A percentile compares a stretch with the other conserved stretches of the same genome.
phyloP scores from a whole-genome alignment of 2,888 invertebrate genomes.

The Taphrorychus bicolor region DNA sequence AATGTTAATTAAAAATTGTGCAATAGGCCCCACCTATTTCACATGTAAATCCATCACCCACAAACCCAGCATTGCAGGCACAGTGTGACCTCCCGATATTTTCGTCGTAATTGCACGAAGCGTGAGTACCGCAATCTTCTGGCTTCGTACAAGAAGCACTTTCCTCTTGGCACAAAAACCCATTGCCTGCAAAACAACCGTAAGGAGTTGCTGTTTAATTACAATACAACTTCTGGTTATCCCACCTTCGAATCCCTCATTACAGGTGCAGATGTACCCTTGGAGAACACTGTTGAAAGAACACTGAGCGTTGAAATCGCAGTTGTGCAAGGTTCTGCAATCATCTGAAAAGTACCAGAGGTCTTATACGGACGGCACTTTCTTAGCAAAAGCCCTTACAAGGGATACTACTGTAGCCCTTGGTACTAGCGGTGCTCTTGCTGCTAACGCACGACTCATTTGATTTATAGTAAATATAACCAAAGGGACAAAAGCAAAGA shows the following conservation, averaged over 20 bases:
- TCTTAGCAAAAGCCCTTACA: too few species aligned
- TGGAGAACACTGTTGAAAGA: conserved; percentile 62
- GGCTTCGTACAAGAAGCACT: conserved; percentile 64
- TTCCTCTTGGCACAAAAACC: conserved; percentile 72
- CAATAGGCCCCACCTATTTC: conserved; percentile 68
- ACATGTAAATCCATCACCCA: conserved; percentile 84
- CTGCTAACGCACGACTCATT: background rate
- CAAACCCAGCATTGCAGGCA: conserved; percentile 80
- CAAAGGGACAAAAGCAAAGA: conserved; percentile 60
- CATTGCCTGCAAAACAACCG: conserved; percentile 87
- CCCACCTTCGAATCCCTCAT: conserved; percentile 61
- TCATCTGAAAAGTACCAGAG: conserved; percentile 34
- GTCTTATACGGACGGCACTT: too few species aligned
- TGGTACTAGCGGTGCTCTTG: background rate
- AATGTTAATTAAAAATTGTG: conserved; percentile 50
- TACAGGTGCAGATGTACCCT: conserved; percentile 76
- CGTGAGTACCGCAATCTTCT: conserved; percentile 75
- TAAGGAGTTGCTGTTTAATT: background rate
- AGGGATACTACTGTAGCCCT: background rate
- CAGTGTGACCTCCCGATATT: conserved; percentile 72
- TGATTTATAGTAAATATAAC: conserved; percentile 55
- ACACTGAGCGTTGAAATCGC: conserved; percentile 84
- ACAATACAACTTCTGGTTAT: background rate
- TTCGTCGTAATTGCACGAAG: conserved; percentile 76
- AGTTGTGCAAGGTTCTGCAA: conserved; percentile 79